Percentiles rank a stretch among this genome's conserved stretches.
phyloP scores from a whole-genome alignment of 2,888 invertebrate genomes.

The Drosophila cognata region DNA sequence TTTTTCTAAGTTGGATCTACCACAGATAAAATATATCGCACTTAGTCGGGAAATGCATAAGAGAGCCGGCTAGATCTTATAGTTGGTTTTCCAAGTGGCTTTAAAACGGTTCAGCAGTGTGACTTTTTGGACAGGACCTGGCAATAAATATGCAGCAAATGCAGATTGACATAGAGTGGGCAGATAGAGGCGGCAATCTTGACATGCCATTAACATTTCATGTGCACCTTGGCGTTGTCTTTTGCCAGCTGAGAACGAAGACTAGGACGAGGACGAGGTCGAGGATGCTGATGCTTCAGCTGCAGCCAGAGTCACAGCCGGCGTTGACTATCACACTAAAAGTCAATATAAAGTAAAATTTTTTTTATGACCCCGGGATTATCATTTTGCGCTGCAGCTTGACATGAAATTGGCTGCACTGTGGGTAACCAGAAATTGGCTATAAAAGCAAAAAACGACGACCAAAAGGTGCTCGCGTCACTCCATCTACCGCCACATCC shows the following conservation, averaged over 20 bases:
- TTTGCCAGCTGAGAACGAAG: slow-evolving; percentile 36
- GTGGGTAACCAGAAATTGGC: slow-evolving; percentile 80
- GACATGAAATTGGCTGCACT: slow-evolving; percentile 79
- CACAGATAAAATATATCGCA: not conserved
- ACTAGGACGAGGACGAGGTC: not conserved
- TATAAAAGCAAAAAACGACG: slow-evolving; percentile 71
- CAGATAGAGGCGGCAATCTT: slow-evolving; percentile 65
- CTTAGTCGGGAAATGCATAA: slow-evolving; percentile 11
- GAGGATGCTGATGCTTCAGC: slow-evolving; percentile 3
- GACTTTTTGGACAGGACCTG: slow-evolving; percentile 48
- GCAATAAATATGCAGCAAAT: slow-evolving; percentile 66
- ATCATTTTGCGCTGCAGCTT: slow-evolving; percentile 78
- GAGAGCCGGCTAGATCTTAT: slow-evolving; percentile 2
- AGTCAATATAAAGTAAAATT: slow-evolving; percentile 81
- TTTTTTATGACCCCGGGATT: slow-evolving; percentile 80
- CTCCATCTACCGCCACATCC: not conserved
- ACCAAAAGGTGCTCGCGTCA: slow-evolving; percentile 67
- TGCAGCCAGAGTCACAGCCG: slow-evolving; percentile 34
- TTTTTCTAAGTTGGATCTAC: not conserved
- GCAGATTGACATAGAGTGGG: slow-evolving; percentile 17
- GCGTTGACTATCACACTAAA: slow-evolving; percentile 76
- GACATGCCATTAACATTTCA: slow-evolving; percentile 79
- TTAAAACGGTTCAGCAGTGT: slow-evolving; percentile 12
- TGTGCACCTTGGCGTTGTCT: slow-evolving; percentile 75
- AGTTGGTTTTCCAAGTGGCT: not conserved